Base-by-base conservation (phyloP, 2,797 vertebrate species). In the Glyptemys insculpta region DNA sequence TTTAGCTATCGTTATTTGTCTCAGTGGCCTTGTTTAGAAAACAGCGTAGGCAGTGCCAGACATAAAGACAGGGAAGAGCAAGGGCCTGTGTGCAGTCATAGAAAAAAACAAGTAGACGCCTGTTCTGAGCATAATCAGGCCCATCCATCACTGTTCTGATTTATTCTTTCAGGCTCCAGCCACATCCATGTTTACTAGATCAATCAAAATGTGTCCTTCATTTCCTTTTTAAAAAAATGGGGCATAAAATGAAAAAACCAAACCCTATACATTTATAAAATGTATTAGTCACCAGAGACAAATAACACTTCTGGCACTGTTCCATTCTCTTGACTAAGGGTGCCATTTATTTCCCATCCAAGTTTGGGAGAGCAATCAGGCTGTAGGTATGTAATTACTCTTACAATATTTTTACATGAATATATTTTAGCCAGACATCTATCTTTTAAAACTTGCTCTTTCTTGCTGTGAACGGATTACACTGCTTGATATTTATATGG, bases 161-260 rank as follows among this genome's bases (percentile, higher is more conserved):
- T 52, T 83, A 87, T 83, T 91, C 56, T 83, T 90, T 21, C 72
- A 89, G 82, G 52, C 49, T 93, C 37, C 79, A 92, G 52, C 25
- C 72, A 87, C 29, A 81, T 86, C 27, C 52, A 83, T 87, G 83
- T 94, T 96, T 95, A 93, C 59, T 23, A 81, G n/a, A 85, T 88
- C 89, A 81, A 41, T 94, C 85, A 97, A 92, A 96, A 92, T 74
- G 31, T 94, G 59, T n/a, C 87, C 85, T 93, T 93, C 84, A 41
- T 92, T 95, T 90, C 72, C 2, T 52, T 47, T 68, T 6, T 78
- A 74, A 95, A 92, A 93, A 7, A 85, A 47, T 29, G 25, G 7
- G 41, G 15, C 41, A 49, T 78, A 29, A 47, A 90, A 94, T 54
- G 53, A 83, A 31, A 89, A 86, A 47, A 78, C 4, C 47, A 79